Evolutionary conservation across 2,888 invertebrate genomes (phyloP), one percentile per base, ranked within the genome.

Genomic region (Caenorhabditis uteleia): DNA sequence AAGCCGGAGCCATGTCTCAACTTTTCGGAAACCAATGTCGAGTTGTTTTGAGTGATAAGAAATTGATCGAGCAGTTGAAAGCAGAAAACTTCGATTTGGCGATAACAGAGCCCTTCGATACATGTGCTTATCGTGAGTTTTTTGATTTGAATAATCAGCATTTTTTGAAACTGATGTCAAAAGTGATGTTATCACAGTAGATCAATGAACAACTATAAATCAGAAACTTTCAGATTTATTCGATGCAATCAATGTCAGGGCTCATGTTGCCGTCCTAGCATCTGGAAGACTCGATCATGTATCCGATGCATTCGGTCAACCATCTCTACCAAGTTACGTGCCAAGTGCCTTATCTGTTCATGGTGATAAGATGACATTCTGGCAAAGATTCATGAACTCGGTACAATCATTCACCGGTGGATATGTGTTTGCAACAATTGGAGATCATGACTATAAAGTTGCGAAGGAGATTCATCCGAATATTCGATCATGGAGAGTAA

Each of bases 231-330:
- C n/a, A n/a, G 42, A 16, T 14, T 21, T 43, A 6, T 43, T 43
- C 27, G 68, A 71, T 27, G 57, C 51, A 5, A 39, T 73, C 23
- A 54, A 61, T 14, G 54, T 70, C 29, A 56, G 54, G 20, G 65
- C 64, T 12, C 60, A 60, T n/a, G 61, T 70, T 16, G 53, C 50
- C 1, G 66, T 65, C 4, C 33, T 62, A n/a, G 53, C 71, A 2
- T 31, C 50, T 2, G 38, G 36, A 33, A 62, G 62, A 16, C 18
- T 66, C 2, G 71, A 71, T 27, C 56, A 54, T 27, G 71, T 68
- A 20, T 49, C 56, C 42, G 44, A 55, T 7, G 56, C 44, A 31
- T 47, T 71, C 18, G 71, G 68, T 20, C 51, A 56, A 34, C 66
- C 65, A 38, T 34, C 46, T n/a, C 55, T 59, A 2, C 38, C 50